A percentile compares a stretch with the other conserved stretches of the same genome.
Conservation (phyloP, 2,797 vertebrate genomes). For the Gallinago nigripennis region DNA sequence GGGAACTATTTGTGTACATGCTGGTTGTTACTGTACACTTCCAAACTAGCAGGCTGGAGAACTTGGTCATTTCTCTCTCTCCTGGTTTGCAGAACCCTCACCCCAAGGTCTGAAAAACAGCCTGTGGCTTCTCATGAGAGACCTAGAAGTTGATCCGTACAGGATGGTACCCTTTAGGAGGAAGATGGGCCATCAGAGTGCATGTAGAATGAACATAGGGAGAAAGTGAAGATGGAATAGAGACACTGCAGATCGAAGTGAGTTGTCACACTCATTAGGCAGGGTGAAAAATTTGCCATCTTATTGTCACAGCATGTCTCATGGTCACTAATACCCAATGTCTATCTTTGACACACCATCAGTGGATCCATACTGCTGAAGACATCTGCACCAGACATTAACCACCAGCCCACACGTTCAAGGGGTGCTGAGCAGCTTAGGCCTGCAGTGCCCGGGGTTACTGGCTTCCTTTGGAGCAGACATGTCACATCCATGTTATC, state of each 20-base stretch:
- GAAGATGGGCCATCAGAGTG: neutral
- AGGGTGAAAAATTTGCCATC: neutral
- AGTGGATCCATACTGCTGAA: neutral
- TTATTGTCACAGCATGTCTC: rapidly evolving
- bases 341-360: neutral
- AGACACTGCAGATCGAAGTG: neutral
- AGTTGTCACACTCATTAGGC: neutral
- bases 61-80: neutral
- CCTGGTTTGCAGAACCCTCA: neutral
- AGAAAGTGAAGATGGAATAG: neutral
- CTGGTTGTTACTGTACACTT: neutral
- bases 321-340: neutral
- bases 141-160: neutral
- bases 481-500: rapidly evolving
- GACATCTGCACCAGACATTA: neutral
- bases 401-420: neutral
- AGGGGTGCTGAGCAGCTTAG: neutral
- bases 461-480: neutral
- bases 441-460: neutral
- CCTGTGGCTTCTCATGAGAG: neutral
- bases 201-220: neutral
- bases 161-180: neutral
- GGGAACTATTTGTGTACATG: neutral
- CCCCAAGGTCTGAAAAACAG: neutral
- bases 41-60: neutral